Conservation (phyloP, 2,888 invertebrate species). For the Petrolisthes manimaculis region DNA sequence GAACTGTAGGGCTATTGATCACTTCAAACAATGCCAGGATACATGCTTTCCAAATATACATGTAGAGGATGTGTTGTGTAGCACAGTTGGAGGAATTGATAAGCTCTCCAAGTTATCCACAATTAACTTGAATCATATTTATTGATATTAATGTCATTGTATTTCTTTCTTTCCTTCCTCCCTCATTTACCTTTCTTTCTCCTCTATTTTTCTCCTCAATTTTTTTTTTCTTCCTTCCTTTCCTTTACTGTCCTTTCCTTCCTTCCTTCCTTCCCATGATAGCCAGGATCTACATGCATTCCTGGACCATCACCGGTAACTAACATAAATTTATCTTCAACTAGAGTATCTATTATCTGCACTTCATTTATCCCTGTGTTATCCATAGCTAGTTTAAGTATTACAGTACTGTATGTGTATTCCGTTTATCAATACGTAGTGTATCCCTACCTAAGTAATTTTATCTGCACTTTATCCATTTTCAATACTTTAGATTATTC, state of each 20-base stretch:
- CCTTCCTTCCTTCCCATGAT: constrained; percentile 23
- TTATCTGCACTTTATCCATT: too few species aligned
- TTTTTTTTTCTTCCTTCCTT: neutral
- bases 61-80: neutral
- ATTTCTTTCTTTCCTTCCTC: neutral
- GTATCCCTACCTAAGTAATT: too few species aligned
- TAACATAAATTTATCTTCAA: neutral
- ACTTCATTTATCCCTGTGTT: neutral
- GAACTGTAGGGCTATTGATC: neutral
- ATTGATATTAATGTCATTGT: neutral
- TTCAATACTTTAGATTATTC: too few species aligned
- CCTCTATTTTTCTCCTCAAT: neutral
- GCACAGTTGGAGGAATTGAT: neutral
- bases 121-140: neutral
- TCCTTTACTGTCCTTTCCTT: neutral
- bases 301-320: constrained; percentile 62
- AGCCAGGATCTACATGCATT: constrained; percentile 63
- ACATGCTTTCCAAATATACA: neutral
- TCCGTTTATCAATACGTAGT: too few species aligned
- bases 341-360: neutral
- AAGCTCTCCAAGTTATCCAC: neutral
- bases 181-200: neutral
- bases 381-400: too few species aligned
- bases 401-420: too few species aligned
- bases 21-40: neutral